Evolutionary conservation across 2,113 vertebrate genomes (phyloP).

Genomic region (Coryphaenoides rupestris): DNA sequence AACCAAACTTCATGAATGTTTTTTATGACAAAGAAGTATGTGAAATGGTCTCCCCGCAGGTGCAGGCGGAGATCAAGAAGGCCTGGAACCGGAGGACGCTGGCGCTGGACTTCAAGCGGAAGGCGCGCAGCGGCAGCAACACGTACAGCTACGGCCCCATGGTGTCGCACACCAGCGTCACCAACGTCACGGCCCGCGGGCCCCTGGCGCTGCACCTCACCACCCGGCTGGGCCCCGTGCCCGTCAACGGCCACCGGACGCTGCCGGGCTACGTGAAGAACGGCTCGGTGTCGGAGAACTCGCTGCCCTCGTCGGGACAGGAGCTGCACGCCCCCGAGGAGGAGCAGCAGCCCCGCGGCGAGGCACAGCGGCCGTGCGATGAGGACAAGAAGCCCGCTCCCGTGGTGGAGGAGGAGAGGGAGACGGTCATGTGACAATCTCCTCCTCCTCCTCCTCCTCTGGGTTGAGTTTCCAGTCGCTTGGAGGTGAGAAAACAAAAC

Average conservation of each 20-base stretch:
- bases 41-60: slow-evolving; percentile 62
- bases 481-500: too few relatives aligned
- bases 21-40: not conserved
- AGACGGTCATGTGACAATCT: slow-evolving; percentile 88
- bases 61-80: slow-evolving; percentile 97
- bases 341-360: slow-evolving; percentile 40
- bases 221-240: slow-evolving; percentile 79
- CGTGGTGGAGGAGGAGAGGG: slow-evolving; percentile 88
- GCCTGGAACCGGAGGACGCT: slow-evolving; percentile 94
- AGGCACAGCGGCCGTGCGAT: slow-evolving; percentile 73
- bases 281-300: slow-evolving; percentile 87
- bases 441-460: too few relatives aligned
- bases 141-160: slow-evolving; percentile 97
- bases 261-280: slow-evolving; percentile 92
- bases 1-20: too few relatives aligned
- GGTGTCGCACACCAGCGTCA: slow-evolving; percentile 98
- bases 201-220: slow-evolving; percentile 85
- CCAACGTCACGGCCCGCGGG: slow-evolving; percentile 86
- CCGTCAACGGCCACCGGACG: slow-evolving; percentile 87
- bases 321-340: too few relatives aligned
- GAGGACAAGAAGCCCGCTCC: slow-evolving; percentile 76
- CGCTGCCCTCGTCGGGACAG: too few relatives aligned
- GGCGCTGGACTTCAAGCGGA: slow-evolving; percentile 94
- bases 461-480: too few relatives aligned
- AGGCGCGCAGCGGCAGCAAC: slow-evolving; percentile 94